Evolutionary conservation across 2,888 invertebrate genomes (phyloP).

Genomic region (Axea sp.): DNA sequence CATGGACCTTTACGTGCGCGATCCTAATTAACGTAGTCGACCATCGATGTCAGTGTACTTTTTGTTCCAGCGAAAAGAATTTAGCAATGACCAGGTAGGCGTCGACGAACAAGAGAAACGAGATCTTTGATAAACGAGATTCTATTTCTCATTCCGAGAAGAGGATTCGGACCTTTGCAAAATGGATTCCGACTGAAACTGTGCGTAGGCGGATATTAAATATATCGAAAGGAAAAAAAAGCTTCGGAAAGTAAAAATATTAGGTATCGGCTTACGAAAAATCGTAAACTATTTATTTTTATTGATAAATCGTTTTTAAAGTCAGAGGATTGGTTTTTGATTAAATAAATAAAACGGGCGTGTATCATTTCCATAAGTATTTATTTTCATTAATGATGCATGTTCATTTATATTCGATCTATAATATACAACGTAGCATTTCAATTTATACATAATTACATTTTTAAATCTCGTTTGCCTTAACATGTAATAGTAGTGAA

Average conservation of each 20-base stretch:
- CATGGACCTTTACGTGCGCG: slow-evolving; percentile 66
- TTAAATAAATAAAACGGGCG: slow-evolving; percentile 20
- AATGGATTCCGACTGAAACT: slow-evolving; percentile 71
- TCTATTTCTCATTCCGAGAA: slow-evolving; percentile 74
- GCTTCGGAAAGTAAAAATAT: slow-evolving; percentile 3
- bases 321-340: slow-evolving; percentile 5
- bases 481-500: slow-evolving; percentile 72
- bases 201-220: slow-evolving; percentile 71
- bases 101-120: slow-evolving; percentile 67
- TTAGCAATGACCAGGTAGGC: slow-evolving; percentile 70
- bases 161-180: slow-evolving; percentile 68
- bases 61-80: slow-evolving; percentile 62
- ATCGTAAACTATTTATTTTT: slow-evolving; percentile 10
- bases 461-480: slow-evolving; percentile 75
- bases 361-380: slow-evolving; percentile 72
- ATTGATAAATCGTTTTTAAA: slow-evolving; percentile 22
- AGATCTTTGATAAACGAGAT: slow-evolving; percentile 77
- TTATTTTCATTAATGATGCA: slow-evolving; percentile 78
- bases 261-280: slow-evolving; percentile 5
- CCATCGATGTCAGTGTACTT: slow-evolving; percentile 65
- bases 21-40: slow-evolving; percentile 70
- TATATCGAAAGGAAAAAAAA: slow-evolving; percentile 35
- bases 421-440: slow-evolving; percentile 80
- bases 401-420: slow-evolving; percentile 79
- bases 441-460: slow-evolving; percentile 79